Evolutionary conservation across 2,113 vertebrate genomes (phyloP).

Genomic region (Myotis lucifugus): DNA sequence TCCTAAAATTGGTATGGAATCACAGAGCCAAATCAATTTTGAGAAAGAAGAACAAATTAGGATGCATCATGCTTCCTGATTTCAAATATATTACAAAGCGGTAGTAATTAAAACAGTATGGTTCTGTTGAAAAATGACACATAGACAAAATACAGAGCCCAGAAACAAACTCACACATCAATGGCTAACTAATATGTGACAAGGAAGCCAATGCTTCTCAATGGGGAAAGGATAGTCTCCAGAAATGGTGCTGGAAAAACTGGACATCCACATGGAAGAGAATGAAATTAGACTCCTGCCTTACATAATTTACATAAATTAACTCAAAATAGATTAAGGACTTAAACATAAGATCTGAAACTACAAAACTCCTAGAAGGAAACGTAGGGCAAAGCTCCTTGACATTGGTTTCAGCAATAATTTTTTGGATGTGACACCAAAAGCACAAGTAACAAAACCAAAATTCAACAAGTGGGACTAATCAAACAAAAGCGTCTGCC

Average conservation of each 20-base stretch:
- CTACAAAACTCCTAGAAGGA: not conserved
- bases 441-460: not conserved
- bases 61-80: not conserved
- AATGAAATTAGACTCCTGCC: not conserved
- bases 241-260: not conserved
- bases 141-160: not conserved
- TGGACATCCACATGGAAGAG: not conserved
- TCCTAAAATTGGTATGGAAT: not conserved
- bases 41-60: not conserved
- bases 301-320: not conserved
- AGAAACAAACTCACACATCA: not conserved
- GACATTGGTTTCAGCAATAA: not conserved
- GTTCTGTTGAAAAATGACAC: not conserved
- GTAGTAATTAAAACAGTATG: not conserved
- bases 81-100: not conserved
- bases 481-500: not conserved
- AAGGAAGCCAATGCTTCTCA: not conserved
- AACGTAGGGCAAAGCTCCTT: not conserved
- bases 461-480: not conserved
- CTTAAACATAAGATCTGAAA: not conserved
- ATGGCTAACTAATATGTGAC: not conserved
- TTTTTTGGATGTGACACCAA: not conserved
- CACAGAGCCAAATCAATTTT: not conserved
- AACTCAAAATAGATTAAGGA: not conserved
- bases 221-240: not conserved